Evolutionary conservation across 2,888 invertebrate genomes (phyloP), one percentile per base, ranked within the genome.

Genomic region (Sesamia inferens): DNA sequence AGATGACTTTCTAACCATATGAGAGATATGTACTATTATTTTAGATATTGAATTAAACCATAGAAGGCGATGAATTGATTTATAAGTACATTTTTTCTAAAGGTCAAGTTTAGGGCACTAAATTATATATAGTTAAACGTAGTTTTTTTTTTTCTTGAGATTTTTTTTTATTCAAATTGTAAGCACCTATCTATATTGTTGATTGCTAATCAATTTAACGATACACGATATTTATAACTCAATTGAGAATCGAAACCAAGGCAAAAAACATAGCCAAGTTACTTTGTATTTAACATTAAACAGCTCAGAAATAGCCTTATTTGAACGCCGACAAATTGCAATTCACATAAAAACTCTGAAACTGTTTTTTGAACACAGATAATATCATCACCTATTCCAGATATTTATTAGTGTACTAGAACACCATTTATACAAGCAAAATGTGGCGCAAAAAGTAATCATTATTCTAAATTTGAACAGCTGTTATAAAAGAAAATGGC

Each of bases 401-500:
- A 77, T 57, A 72, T 62, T 65, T 61, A 67, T 51, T 19, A 19
- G 13, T 16, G 48, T 22, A 19, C 10, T 42, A 11, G 48, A 59
- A 63, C n/a, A 51, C 31, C 2, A 58, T 44, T n/a, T 44, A 67
- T 8, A 65, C 42, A 42, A 71, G 19, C 22, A 66, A 65, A 70
- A 66, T 31, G 22, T 6, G 8, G 7, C n/a, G 62, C 55, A 74
- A 81, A 76, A 77, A 77, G 51, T 71, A 65, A 48, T 59, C 19
- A 78, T 63, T 64, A 74, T 71, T 66, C 51, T 59, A 66, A 63
- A 76, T 57, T 59, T 54, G 62, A 74, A 73, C 77, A 83, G 76
- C 67, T 85, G 85, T 68, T 62, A 11, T 57, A 67, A 76, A 78
- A 68, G 63, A 81, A 76, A 85, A 85, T 85, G 83, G 77, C 75